These are phyloP conservation scores for Sorex fumeus DNA, from an alignment of 2,113 vertebrate genomes.

Conservation along the genomic window DNA sequence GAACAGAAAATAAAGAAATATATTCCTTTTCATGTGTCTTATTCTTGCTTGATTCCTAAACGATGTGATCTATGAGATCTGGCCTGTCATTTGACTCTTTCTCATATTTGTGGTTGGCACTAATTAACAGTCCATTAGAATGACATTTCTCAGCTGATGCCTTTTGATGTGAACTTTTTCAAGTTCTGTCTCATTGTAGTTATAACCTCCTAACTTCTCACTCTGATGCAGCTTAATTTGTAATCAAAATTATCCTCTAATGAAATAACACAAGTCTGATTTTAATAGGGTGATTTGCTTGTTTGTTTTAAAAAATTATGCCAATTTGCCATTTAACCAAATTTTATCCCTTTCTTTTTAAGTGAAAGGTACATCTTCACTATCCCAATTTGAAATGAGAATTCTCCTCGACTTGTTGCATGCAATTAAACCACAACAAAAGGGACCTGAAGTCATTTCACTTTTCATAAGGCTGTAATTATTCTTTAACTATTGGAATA, in stretches of 20 bases:
- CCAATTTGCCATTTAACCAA: constrained; percentile 94
- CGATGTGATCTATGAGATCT: neutral
- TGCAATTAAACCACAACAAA: constrained; percentile 96
- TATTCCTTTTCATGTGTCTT: constrained; percentile 34
- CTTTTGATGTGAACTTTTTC: constrained; percentile 80
- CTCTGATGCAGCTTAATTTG: constrained; percentile 71
- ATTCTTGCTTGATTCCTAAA: neutral
- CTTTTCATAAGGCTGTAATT: constrained; percentile 98
- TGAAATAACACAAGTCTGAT: constrained; percentile 84
- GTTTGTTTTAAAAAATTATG: constrained; percentile 91
- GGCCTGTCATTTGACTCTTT: neutral
- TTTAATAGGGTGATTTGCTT: constrained; percentile 86
- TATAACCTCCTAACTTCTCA: constrained; percentile 59
- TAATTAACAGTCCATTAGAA: constrained; percentile 64
- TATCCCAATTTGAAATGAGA: constrained; percentile 94
- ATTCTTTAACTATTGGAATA: constrained; percentile 98
- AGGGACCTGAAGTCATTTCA: constrained; percentile 96
- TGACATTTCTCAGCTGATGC: neutral
- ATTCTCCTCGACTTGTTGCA: constrained; percentile 97
- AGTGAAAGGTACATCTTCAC: constrained; percentile 94
- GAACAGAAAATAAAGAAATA: neutral
- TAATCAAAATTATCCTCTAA: constrained; percentile 83
- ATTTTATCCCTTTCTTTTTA: constrained; percentile 89
- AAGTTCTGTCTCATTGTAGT: constrained; percentile 58
- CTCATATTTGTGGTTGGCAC: constrained; percentile 17